Conservation (phyloP, 2,797 vertebrate species). For the Phrynocephalus forsythii region DNA sequence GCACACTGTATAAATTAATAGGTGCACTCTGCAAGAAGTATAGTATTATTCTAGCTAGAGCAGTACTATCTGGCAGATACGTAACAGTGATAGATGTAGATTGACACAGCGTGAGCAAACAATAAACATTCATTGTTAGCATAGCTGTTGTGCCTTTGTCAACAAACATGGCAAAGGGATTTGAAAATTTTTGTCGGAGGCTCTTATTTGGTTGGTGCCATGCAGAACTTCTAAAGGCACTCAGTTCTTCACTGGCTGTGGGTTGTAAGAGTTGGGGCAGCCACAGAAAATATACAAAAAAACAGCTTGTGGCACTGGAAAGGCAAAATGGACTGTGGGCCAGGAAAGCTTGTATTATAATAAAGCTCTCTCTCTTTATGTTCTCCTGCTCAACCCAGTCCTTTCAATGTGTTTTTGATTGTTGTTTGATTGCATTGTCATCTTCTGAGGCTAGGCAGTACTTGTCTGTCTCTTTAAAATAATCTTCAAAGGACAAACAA, state of each 20-base stretch:
- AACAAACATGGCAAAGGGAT: background rate
- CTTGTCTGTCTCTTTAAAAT: too few relatives aligned
- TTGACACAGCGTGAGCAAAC: constrained; percentile 9
- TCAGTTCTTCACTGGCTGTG: background rate
- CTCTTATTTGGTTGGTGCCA: constrained; percentile 8
- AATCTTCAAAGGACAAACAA: too few relatives aligned
- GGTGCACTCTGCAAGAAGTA: constrained; percentile 1
- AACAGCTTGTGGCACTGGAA: too few relatives aligned
- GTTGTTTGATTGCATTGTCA: too few relatives aligned
- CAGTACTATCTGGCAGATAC: constrained; percentile 20
- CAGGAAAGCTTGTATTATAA: background rate
- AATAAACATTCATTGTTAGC: background rate
- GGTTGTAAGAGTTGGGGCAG: background rate
- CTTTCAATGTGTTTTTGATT: background rate
- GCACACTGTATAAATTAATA: constrained; percentile 29
- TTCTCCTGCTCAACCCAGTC: background rate
- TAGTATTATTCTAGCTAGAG: constrained; percentile 2
- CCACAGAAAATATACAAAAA: background rate
- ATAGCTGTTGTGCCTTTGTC: constrained; percentile 13
- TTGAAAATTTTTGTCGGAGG: constrained; percentile 9
- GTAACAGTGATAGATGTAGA: background rate
- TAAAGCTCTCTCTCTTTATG: background rate
- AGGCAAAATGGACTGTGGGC: background rate
- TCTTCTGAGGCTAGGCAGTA: too few relatives aligned
- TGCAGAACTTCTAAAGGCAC: background rate